phyloP scores from a whole-genome alignment of 35 echinoderm and acorn worm genomes.

The Apostichopus parvimensis region DNA sequence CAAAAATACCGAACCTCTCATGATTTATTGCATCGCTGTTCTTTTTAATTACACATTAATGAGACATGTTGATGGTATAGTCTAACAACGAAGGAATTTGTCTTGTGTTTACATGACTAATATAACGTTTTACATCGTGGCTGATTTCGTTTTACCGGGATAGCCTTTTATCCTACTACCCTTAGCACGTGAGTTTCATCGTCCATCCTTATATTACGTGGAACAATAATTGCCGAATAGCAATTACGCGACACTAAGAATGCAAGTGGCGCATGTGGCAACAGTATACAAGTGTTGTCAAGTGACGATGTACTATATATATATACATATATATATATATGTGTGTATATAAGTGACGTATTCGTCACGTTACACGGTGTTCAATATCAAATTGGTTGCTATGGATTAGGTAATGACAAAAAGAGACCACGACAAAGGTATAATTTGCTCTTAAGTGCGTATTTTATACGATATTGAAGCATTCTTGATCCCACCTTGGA shows the following conservation, averaged over 20 bases:
- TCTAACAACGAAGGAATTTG: neutral
- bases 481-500: neutral
- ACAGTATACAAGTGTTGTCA: neutral
- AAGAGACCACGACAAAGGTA: neutral
- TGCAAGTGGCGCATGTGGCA: neutral
- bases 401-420: neutral
- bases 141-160: neutral
- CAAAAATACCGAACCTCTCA: neutral
- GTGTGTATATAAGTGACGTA: neutral
- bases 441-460: slow-evolving; percentile 14
- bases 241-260: neutral
- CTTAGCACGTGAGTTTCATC: neutral
- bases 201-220: neutral
- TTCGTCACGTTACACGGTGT: neutral
- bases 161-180: neutral
- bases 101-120: neutral
- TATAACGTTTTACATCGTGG: neutral
- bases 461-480: neutral
- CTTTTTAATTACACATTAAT: slow-evolving; percentile 6
- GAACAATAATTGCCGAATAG: neutral
- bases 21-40: neutral
- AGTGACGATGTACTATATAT: neutral
- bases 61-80: neutral
- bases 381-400: slow-evolving; percentile 2
- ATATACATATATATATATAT: too few relatives aligned